phyloP scores from a whole-genome alignment of 2,888 invertebrate genomes.

The Syrphus vitripennis region DNA sequence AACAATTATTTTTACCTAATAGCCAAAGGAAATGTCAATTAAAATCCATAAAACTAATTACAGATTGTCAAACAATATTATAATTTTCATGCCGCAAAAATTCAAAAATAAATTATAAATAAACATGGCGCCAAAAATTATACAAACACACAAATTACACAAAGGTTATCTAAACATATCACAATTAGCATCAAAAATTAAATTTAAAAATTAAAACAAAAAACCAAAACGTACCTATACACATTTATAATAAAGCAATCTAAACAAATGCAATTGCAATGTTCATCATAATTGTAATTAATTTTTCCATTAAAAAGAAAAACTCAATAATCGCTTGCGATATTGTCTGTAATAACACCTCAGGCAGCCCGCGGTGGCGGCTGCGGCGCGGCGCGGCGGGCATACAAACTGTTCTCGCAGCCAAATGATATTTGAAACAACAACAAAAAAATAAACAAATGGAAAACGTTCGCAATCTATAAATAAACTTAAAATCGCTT shows the following conservation, averaged over 20 bases:
- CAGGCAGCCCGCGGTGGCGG: background rate
- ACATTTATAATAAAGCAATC: background rate
- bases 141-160: background rate
- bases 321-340: conserved; percentile 36
- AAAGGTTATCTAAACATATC: background rate
- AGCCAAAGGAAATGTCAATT: background rate
- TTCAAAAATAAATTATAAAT: background rate
- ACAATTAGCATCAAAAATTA: background rate
- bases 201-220: background rate
- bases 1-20: background rate
- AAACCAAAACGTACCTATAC: background rate
- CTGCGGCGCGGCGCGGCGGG: no score
- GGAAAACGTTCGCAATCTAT: conserved; percentile 50
- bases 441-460: background rate
- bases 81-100: background rate
- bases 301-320: conserved; percentile 21
- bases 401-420: background rate
- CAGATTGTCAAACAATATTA: background rate
- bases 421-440: conserved; percentile 27
- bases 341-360: conserved; percentile 56
- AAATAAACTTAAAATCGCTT: conserved; percentile 42
- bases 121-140: background rate
- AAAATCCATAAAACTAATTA: background rate
- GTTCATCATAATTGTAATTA: conserved; percentile 60
- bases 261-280: conserved; percentile 37